These are phyloP conservation scores for Myrmecobius fasciatus DNA, from an alignment of 2,113 vertebrate genomes.

Conservation along the genomic window DNA sequence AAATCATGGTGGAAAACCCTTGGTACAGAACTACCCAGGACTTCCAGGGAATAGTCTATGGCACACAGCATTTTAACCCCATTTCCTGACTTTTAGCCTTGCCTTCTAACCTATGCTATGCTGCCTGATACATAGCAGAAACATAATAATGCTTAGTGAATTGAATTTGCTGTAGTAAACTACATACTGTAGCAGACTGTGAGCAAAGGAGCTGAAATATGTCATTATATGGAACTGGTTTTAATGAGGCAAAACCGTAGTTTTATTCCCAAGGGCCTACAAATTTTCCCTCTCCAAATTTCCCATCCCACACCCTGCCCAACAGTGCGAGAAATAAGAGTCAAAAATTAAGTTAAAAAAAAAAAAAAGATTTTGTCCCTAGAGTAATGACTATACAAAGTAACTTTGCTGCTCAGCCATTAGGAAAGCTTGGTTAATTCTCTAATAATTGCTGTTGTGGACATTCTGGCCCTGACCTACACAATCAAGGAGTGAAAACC, in stretches of 20 bases:
- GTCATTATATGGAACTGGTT: neutral
- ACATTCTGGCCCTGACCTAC: constrained; percentile 31
- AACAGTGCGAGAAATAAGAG: neutral
- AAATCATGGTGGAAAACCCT: neutral
- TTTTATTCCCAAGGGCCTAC: neutral
- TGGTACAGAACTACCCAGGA: neutral
- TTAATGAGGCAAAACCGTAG: neutral
- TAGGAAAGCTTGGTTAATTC: constrained; percentile 60
- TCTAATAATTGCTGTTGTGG: constrained; percentile 29
- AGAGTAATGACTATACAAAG: neutral
- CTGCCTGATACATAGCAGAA: neutral
- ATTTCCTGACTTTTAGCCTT: neutral
- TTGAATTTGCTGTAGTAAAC: neutral
- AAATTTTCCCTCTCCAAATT: constrained; percentile 20
- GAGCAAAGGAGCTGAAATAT: neutral
- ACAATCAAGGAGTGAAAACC: constrained; percentile 20
- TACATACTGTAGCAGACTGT: neutral
- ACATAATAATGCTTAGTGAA: neutral
- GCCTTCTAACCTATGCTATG: neutral
- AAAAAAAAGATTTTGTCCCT: constrained; percentile 10
- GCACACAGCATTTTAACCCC: neutral
- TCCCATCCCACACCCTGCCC: neutral
- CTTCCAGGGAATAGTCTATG: neutral
- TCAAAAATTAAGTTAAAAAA: neutral
- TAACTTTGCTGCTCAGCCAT: constrained; percentile 46